These are phyloP conservation scores for Echiichthys vipera DNA, from an alignment of 2,797 vertebrate genomes.

Conservation along the genomic window DNA sequence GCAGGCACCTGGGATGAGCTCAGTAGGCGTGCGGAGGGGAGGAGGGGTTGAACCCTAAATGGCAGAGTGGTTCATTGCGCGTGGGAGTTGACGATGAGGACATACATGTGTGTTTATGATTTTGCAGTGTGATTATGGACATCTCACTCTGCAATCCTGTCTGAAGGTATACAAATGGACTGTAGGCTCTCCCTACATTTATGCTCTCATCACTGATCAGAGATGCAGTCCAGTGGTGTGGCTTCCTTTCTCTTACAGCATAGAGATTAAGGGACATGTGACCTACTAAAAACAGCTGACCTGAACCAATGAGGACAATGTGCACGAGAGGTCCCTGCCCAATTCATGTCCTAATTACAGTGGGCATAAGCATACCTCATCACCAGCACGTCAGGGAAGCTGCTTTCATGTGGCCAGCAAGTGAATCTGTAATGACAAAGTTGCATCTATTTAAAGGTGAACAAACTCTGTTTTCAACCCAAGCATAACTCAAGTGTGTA, in stretches of 20 bases:
- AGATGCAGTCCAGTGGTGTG: background rate
- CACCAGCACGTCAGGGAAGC: slow-evolving; percentile 28
- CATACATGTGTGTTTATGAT: slow-evolving; percentile 15
- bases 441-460: slow-evolving; percentile 9
- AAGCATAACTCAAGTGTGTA: background rate
- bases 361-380: slow-evolving; percentile 39
- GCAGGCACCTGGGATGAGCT: slow-evolving; percentile 82
- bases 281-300: slow-evolving; percentile 80
- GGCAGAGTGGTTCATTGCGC: slow-evolving; percentile 54
- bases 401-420: slow-evolving; percentile 24
- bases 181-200: background rate
- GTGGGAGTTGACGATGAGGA: slow-evolving; percentile 60
- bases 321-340: slow-evolving; percentile 54
- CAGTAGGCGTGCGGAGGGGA: slow-evolving; percentile 64
- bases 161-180: slow-evolving; percentile 20
- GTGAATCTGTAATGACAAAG: slow-evolving; percentile 35
- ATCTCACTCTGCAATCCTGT: slow-evolving; percentile 15
- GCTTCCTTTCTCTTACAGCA: slow-evolving; percentile 26
- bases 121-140: slow-evolving; percentile 26
- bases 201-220: slow-evolving; percentile 5
- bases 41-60: slow-evolving; percentile 65
- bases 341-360: slow-evolving; percentile 74
- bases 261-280: slow-evolving; percentile 50
- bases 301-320: slow-evolving; percentile 54
- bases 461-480: background rate